A percentile compares a stretch with the other conserved stretches of the same genome.
phyloP scores from a whole-genome alignment of 2,797 vertebrate genomes.

The Caiman crocodilus region DNA sequence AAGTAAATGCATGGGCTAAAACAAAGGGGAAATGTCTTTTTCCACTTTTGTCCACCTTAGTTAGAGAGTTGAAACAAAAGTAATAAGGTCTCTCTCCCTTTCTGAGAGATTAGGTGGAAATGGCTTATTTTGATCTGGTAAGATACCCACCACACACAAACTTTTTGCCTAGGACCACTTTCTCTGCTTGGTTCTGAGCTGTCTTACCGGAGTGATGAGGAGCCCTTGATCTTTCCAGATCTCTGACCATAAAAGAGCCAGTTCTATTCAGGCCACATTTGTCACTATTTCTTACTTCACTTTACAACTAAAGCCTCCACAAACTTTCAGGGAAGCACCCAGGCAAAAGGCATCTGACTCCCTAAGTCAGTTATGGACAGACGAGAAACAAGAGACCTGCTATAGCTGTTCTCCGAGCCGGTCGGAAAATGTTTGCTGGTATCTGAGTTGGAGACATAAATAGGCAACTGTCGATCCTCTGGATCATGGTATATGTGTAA shows the following conservation, averaged over 20 bases:
- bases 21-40: not conserved
- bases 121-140: not conserved
- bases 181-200: no score
- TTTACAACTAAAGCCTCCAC: not conserved
- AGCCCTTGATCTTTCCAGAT: no score
- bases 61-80: not conserved
- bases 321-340: not conserved
- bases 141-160: not conserved
- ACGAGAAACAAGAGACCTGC: not conserved
- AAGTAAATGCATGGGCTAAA: not conserved
- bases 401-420: not conserved
- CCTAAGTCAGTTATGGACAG: not conserved
- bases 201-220: no score
- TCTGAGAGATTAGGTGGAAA: not conserved
- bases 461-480: no score
- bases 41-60: not conserved
- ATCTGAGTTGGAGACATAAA: no score
- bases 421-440: not conserved
- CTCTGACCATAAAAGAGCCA: no score
- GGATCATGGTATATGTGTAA: no score
- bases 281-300: no score
- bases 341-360: not conserved
- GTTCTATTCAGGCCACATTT: no score
- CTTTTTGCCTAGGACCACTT: no score
- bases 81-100: accelerated